These are phyloP conservation scores for Cerceris ruficornis DNA, from an alignment of 2,888 invertebrate genomes.

Conservation along the genomic window DNA sequence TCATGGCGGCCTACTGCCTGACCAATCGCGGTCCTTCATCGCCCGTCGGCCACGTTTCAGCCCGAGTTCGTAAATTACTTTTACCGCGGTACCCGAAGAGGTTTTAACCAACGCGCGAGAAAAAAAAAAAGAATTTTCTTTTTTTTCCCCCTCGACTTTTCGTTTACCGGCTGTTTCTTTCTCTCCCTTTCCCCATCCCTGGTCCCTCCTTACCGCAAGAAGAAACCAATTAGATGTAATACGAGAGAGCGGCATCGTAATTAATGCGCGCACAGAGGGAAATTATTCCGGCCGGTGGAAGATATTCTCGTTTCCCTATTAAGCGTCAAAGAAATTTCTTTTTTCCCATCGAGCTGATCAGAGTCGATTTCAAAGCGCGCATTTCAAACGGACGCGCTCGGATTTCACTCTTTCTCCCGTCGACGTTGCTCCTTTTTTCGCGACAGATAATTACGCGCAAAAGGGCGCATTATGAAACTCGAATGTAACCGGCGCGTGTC, in stretches of 20 bases:
- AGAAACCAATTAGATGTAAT: constrained; percentile 16
- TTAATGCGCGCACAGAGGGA: background rate
- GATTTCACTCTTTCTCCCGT: background rate
- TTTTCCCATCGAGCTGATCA: constrained; percentile 22
- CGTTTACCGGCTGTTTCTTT: background rate
- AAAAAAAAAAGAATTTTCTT: constrained; percentile 31
- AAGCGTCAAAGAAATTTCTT: constrained; percentile 7
- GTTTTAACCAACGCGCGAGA: constrained; percentile 37
- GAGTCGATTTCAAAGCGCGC: constrained; percentile 18
- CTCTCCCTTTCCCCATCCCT: background rate
- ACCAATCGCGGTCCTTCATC: constrained; percentile 64
- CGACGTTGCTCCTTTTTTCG: constrained; percentile 2
- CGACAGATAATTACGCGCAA: constrained; percentile 38
- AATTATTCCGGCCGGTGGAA: constrained; percentile 7
- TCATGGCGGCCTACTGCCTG: constrained; percentile 67
- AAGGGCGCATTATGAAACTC: constrained; percentile 18
- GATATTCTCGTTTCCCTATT: background rate
- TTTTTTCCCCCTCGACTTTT: background rate
- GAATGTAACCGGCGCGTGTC: constrained; percentile 24
- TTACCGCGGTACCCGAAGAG: constrained; percentile 45
- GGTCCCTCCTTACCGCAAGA: background rate
- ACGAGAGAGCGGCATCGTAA: constrained; percentile 1
- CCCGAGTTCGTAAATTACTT: constrained; percentile 58
- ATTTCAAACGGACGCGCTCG: constrained; percentile 6
- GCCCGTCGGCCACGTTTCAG: constrained; percentile 43